Base-by-base conservation (phyloP, 2,888 invertebrate species). In the Psylliodes chrysocephalus region DNA sequence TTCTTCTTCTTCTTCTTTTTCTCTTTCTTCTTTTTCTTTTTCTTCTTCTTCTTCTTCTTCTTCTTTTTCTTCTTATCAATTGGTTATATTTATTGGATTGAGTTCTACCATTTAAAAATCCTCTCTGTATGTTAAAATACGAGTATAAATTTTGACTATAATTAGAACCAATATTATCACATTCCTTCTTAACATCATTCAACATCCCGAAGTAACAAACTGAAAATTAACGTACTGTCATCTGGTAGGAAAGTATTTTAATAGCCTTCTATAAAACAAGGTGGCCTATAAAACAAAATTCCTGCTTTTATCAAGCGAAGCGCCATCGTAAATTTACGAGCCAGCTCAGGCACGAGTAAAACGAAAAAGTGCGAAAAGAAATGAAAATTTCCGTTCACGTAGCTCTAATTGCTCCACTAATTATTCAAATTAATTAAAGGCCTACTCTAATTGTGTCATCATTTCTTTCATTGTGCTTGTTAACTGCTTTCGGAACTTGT, bases 341-440 rank as follows among this genome's bases (percentile, higher is more conserved):
- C 8, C 3, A 18, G 42, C 4, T 42, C 18, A 17, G 14, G 14
- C 12, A 15, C 38, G 46, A 46, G 49, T 3, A 47, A 28, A 22
- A 28, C 14, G 22, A 19, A 46, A 46, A 46, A 46, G 46, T 47
- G 25, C 47, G 15, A 25, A 47, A 56, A 56, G 42, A 59, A n/a
- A 49, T 12, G 12, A 59, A 59, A 59, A 59, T 59, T 53, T 47
- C 56, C 44, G 60, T 60, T 56, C 56, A 64, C 60, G 53, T 64
- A 56, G 51, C 53, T 42, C 28, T 65, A 65, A 65, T 65, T 65
- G 53, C 64, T 49, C 49, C 52, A 61, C 57, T 61, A 65, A 65
- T 64, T 64, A 64, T 65, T 65, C 64, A 61, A 61, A 65, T 65
- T 64, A 64, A 64, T 64, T 53, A 52, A 44, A 38, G 55, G 55